Conservation (phyloP, 2,888 invertebrate species). For the Lasioglossum figueresi region DNA sequence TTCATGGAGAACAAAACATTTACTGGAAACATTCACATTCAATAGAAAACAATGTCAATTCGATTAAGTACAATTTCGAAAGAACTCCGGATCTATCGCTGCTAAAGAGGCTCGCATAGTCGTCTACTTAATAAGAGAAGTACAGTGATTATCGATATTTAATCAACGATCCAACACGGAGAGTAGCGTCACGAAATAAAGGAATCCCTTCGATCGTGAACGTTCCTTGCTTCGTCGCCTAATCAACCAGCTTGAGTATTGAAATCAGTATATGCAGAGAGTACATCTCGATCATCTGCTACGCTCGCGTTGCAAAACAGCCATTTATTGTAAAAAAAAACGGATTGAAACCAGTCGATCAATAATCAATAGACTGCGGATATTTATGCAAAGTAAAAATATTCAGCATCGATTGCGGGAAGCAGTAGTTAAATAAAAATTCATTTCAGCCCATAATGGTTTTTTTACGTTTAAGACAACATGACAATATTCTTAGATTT, state of each 20-base stretch:
- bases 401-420: no score
- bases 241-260: constrained; percentile 11
- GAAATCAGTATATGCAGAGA: background rate
- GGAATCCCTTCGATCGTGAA: constrained; percentile 10
- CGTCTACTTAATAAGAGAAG: constrained; percentile 65
- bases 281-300: background rate
- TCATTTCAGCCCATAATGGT: no score
- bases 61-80: constrained; percentile 14
- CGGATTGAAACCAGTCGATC: background rate
- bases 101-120: constrained; percentile 31
- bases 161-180: constrained; percentile 63
- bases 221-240: background rate
- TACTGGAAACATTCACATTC: background rate
- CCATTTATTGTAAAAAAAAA: background rate
- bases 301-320: background rate
- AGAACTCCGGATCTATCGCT: constrained; percentile 38
- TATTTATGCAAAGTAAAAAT: no score
- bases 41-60: background rate
- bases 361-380: no score
- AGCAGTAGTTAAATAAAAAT: no score
- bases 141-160: constrained; percentile 67
- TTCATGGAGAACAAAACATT: background rate
- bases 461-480: no score
- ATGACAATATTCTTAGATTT: no score
- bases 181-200: constrained; percentile 52